A percentile compares a stretch with the other conserved stretches of the same genome.
Conservation (phyloP, 53 echinoderm and acorn worm species). For the Actinopyga echinites region DNA sequence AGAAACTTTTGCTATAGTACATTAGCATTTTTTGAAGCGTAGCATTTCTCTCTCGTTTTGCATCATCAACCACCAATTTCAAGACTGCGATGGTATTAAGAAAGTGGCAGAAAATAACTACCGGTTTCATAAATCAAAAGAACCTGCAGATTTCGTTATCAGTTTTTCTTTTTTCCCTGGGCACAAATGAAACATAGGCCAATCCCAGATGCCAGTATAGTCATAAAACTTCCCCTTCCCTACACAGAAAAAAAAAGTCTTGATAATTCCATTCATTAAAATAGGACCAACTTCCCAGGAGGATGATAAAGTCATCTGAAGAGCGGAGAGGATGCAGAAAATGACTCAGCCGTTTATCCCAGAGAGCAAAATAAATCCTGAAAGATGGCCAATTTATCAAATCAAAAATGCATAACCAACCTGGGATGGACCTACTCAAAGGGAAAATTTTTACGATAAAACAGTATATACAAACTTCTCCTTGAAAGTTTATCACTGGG, state of each 20-base stretch:
- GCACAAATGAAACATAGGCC: neutral
- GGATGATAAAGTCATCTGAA: neutral
- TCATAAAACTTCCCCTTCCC: neutral
- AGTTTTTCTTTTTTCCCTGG: neutral
- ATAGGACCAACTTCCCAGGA: conserved; percentile 7
- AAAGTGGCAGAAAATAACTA: conserved; percentile 7
- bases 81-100: no score
- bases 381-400: conserved; percentile 28
- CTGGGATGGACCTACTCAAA: neutral
- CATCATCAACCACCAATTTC: no score
- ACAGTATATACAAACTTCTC: no score
- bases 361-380: neutral
- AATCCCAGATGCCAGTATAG: neutral
- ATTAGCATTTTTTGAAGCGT: no score
- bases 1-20: no score
- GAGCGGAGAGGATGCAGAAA: neutral
- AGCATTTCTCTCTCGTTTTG: no score
- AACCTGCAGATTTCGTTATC: neutral
- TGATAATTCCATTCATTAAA: neutral
- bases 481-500: no score
- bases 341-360: conserved; percentile 29
- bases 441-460: no score
- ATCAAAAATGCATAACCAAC: conserved; percentile 34
- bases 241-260: neutral
- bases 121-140: conserved; percentile 7